Evolutionary conservation across 2,888 invertebrate genomes (phyloP).

Genomic region (Anarsia innoxiella): DNA sequence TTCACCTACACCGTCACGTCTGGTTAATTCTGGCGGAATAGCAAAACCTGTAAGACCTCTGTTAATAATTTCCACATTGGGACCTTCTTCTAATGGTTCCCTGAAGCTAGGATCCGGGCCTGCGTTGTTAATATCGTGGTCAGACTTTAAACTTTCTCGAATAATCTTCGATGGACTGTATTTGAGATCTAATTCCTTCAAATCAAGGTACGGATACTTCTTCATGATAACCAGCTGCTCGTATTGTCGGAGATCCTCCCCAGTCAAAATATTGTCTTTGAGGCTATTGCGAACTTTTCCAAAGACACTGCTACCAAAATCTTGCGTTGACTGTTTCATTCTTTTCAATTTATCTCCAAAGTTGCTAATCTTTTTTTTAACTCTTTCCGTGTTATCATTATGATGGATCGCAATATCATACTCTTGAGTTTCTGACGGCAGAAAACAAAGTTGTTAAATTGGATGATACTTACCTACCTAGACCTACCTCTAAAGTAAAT

Average conservation of each 20-base stretch:
- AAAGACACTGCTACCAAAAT: constrained; percentile 26
- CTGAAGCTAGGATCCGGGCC: constrained; percentile 39
- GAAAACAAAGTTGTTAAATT: background rate
- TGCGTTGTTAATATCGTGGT: constrained; percentile 27
- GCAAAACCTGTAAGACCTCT: constrained; percentile 60
- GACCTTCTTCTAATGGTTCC: constrained; percentile 39
- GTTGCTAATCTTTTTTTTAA: constrained; percentile 35
- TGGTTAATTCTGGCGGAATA: constrained; percentile 42
- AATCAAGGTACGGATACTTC: constrained; percentile 60
- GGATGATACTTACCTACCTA: background rate
- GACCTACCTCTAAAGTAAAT: too few species aligned
- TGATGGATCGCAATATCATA: constrained; percentile 23
- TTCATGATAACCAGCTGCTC: constrained; percentile 63
- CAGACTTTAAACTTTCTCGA: constrained; percentile 37
- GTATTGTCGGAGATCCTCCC: constrained; percentile 49
- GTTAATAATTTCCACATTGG: constrained; percentile 57
- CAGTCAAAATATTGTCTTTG: constrained; percentile 31
- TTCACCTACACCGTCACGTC: constrained; percentile 21
- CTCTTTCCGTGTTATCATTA: constrained; percentile 25
- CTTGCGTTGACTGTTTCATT: constrained; percentile 35
- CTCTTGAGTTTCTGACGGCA: constrained; percentile 23
- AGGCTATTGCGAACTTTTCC: constrained; percentile 24
- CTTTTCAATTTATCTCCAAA: constrained; percentile 32
- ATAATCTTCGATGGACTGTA: constrained; percentile 41
- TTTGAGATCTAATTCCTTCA: constrained; percentile 50